Base-by-base conservation (phyloP, 2,888 invertebrate species). In the Lepidochrysops patricia region DNA sequence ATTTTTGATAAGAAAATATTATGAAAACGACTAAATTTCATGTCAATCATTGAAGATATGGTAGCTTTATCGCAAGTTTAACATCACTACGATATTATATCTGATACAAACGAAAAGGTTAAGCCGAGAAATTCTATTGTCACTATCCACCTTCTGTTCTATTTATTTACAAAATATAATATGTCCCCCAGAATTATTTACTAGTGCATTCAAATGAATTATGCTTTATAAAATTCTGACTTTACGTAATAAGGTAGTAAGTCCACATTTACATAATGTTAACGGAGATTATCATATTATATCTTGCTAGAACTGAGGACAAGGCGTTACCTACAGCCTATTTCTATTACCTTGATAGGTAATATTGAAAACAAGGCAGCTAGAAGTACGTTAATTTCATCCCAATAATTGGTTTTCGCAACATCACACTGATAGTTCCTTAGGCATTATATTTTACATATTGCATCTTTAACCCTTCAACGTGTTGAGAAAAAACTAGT, bases 21-120 rank as follows among this genome's bases (percentile, higher is more conserved):
- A n/a, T 50, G 50, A 26, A 50, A 50, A 50, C 26, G 50, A 26
- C 49, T 25, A 49, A 49, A 49, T 13, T 26, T 13, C 6, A 50
- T 26, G 50, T 50, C 50, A 50, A 50, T 50, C 50, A 26, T 26
- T 50, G n/a, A 13, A 50, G 50, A 50, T 49, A 26, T n/a, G n/a
- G 2, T 26, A 3, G 23, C 26, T n/a, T 50, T 50, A 50, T 50
- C 50, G 9, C 25, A 49, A 37, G n/a, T 26, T 50, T 50, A 25
- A 50, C 26, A 26, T 50, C 50, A 50, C 26, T 26, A 26, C 50
- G 50, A 50, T 48, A 48, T 23, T 23, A 0, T 48, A 48, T 50
- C 50, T 50, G 26, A 50, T 43, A 43, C 19, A 23, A 23, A 49
- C 25, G 25, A 49, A 50, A 26, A 26, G 43, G 19, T 19, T 26